Evolutionary conservation across 2,888 invertebrate species (phyloP), one percentile per base, ranked within the genome.

Genomic region (Metopia argyrocephala): DNA sequence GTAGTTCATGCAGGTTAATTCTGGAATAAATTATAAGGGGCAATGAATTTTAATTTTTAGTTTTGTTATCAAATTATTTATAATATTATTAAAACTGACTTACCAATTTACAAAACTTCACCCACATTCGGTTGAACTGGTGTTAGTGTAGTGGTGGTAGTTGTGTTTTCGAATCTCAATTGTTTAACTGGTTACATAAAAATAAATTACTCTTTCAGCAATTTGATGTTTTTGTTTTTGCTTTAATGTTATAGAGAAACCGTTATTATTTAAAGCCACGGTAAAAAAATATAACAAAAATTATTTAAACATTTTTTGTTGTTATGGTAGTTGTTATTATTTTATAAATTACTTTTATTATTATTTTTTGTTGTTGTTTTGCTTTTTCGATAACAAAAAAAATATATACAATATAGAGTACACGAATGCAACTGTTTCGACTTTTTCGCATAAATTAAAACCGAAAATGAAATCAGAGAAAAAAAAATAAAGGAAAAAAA

Each of bases 381-480:
- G 20, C 15, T 38, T 15, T 38, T 9, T 12, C 15, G 38, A 38
- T 12, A 38, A 65, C 56, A 74, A 61, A 57, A 74, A 70, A n/a
- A n/a, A n/a, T n/a, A n/a, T n/a, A n/a, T n/a, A n/a, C n/a, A n/a
- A n/a, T n/a, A n/a, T n/a, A n/a, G n/a, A n/a, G n/a, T 74, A 66
- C 70, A 78, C 70, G 74, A 81, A 66, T 75, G 61, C 74, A 75
- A 70, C 78, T 38, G 59, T 62, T 78, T 78, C 81, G 81, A 70
- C 78, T 38, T 56, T 62, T 78, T 78, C 81, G 81, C 81, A 81
- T 78, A 81, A 81, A 81, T 81, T 81, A 70, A 69, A 25, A 20
- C n/a, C n/a, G n/a, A n/a, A n/a, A n/a, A n/a, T n/a, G n/a, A n/a
- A n/a, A n/a, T 50, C 27, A 2, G 18, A 12, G n/a, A 59, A 54